Base-by-base conservation (phyloP, 2,797 vertebrate species). In the Chaetophractus vellerosus region DNA sequence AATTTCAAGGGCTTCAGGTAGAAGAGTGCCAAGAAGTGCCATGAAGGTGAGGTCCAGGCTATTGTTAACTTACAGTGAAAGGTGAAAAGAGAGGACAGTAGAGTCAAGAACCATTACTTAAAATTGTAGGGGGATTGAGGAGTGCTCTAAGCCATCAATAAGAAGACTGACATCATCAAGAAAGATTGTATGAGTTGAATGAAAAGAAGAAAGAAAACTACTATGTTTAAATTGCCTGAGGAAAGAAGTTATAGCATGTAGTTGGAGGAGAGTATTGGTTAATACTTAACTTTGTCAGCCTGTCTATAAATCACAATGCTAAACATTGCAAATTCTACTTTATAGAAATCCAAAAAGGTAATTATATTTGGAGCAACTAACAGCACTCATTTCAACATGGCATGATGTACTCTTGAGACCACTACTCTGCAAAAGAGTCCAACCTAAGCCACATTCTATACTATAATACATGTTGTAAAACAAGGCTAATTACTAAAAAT, bases 341-440 rank as follows among this genome's bases (percentile, higher is more conserved):
- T 33, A 12, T 63, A 76, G 59, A 83, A 83, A 92, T 75, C 19
- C 87, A 31, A 76, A 57, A 75, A 64, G 24, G 64, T 90, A 83
- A 50, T 10, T 28, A 90, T 31, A 6, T 48, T 96, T 79, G 23
- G 24, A 82, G 75, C 2, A 85, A 15, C 16, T 48, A 9, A 90
- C 18, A 78, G 12, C 18, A 91, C 21, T 81, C 19, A 75, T 85
- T 80, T 96, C 24, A 75, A 72, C 19, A 88, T 45, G 38, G 18
- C 50, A 45, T 33, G 6, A 50, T 23, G 24, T 38, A 87, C 59
- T 88, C 87, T 24, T 59, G 19, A 64, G 80, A 59, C 36, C 23
- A 6, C 26, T 89, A 45, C 36, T 89, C 36, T 83, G 7, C 48
- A 88, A n/a, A 55, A 82, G 26, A 57, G 15, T 79, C 84, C 24